Conservation (phyloP, 2,113 vertebrate genomes). For the Caracal caracal region DNA sequence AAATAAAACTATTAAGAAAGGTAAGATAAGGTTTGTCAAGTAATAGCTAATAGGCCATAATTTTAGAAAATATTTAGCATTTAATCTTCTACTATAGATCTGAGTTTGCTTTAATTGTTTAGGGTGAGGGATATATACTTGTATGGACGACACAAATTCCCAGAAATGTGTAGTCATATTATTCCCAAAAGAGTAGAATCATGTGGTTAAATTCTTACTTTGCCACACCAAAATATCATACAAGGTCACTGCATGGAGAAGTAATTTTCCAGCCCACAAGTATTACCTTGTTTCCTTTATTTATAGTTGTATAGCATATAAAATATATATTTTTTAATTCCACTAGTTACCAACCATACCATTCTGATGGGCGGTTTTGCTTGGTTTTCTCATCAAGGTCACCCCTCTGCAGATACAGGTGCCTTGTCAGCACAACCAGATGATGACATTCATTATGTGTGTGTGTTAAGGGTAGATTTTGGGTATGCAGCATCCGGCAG, state of each 20-base stretch:
- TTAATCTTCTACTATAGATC: background rate
- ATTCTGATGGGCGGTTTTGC: background rate
- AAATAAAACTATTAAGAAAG: background rate
- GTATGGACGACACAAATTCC: background rate
- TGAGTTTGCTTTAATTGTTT: background rate
- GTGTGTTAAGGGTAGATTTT: background rate
- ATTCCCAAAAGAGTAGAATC: background rate
- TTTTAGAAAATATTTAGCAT: background rate
- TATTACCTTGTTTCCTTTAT: background rate
- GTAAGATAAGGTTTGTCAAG: background rate
- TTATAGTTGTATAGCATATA: background rate
- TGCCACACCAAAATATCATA: background rate
- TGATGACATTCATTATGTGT: background rate
- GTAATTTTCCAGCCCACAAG: background rate
- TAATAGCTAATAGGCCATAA: background rate
- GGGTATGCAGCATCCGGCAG: background rate
- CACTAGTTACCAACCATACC: background rate
- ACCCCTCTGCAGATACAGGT: background rate
- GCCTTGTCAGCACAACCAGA: background rate
- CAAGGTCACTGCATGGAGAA: background rate
- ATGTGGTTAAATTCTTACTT: background rate
- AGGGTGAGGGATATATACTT: background rate
- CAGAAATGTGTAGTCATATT: background rate
- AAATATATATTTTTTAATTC: background rate
- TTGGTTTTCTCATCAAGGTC: conserved; percentile 24